phyloP scores from a whole-genome alignment of 1,140 invertebrate species.

The Drosophila triauraria region DNA sequence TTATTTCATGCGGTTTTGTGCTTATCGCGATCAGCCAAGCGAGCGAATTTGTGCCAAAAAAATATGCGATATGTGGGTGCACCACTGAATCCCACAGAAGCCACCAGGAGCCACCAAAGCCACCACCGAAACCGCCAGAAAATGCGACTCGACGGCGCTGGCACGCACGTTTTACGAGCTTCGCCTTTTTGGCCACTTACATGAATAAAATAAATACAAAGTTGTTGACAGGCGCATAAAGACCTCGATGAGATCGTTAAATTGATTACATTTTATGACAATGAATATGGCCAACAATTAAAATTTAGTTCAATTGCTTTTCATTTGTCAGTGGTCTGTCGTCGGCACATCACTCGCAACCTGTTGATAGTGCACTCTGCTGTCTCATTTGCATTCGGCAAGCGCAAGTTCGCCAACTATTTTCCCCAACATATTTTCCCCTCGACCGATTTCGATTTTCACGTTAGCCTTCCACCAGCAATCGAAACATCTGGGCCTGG shows the following conservation, averaged over 20 bases:
- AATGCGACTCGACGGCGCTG: slow-evolving; percentile 31
- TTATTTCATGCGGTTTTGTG: slow-evolving; percentile 46
- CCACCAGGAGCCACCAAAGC: slow-evolving; percentile 17
- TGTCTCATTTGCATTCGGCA: slow-evolving; percentile 28
- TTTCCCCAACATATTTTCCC: neutral
- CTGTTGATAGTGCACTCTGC: slow-evolving; percentile 43
- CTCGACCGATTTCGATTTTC: slow-evolving; percentile 4
- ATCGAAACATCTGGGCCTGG: slow-evolving; percentile 37
- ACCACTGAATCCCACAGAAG: slow-evolving; percentile 26
- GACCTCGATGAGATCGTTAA: slow-evolving; percentile 69
- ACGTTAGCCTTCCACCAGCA: slow-evolving; percentile 1
- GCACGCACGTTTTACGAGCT: slow-evolving; percentile 60
- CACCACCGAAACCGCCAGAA: slow-evolving; percentile 15
- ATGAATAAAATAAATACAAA: slow-evolving; percentile 53
- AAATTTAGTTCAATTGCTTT: slow-evolving; percentile 74
- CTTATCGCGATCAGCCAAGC: slow-evolving; percentile 66
- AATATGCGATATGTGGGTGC: slow-evolving; percentile 71
- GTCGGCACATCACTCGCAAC: slow-evolving; percentile 49
- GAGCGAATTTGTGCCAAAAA: slow-evolving; percentile 73
- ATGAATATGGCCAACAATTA: slow-evolving; percentile 78
- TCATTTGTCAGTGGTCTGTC: slow-evolving; percentile 54
- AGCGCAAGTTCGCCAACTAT: slow-evolving; percentile 4
- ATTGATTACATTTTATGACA: slow-evolving; percentile 50
- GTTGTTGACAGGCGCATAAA: slow-evolving; percentile 63
- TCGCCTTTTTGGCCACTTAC: slow-evolving; percentile 47